Base-by-base conservation (phyloP, 1,140 invertebrate species). In the Scaptomyza montana region DNA sequence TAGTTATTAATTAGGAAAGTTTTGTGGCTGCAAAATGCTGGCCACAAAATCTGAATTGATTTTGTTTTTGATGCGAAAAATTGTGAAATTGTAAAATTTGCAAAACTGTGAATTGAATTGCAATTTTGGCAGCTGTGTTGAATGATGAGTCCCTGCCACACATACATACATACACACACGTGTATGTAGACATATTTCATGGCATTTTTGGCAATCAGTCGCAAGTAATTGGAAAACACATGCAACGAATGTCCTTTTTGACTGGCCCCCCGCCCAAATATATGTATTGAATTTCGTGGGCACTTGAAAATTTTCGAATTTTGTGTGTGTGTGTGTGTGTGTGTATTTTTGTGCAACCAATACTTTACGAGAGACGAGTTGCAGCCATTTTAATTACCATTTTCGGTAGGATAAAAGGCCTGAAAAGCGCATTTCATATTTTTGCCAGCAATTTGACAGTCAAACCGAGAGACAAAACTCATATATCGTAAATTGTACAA, bases 1-100 rank as follows among this genome's bases (percentile, higher is more conserved):
- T 63, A 70, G 53, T 64, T 74, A 81, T 70, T 78, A 85, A 85
- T 85, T 85, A 85, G 81, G 77, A 85, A 87, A 86, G 47, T 85
- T 85, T 77, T 51, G 16, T 54, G 41, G 19, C 16, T 16, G 16
- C 16, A 16, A 16, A 16, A 16, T 16, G 33, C 12, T 41, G 50
- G 46, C 65, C 21, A 45, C 30, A 73, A 67, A 36, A 54, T 54
- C 39, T 43, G n/a, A 72, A 67, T 67, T 54, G 47, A 59, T 57
- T 59, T 59, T 25, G 51, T 57, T 62, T 53, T 72, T 45, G 6
- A 45, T 60, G 21, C 21, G 21, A 25, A 25, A 3, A 25, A 25
- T 25, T 25, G 21, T 1, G 21, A 25, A 25, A 59, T 45, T 30
- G 8, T 28, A 54, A 65, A 59, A 55, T 69, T 49, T 45, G 41